A percentile compares a stretch with the other conserved stretches of the same genome.
These are phyloP conservation scores for Eilema griseolum DNA, from an alignment of 2,888 invertebrate species.

Conservation along the genomic window DNA sequence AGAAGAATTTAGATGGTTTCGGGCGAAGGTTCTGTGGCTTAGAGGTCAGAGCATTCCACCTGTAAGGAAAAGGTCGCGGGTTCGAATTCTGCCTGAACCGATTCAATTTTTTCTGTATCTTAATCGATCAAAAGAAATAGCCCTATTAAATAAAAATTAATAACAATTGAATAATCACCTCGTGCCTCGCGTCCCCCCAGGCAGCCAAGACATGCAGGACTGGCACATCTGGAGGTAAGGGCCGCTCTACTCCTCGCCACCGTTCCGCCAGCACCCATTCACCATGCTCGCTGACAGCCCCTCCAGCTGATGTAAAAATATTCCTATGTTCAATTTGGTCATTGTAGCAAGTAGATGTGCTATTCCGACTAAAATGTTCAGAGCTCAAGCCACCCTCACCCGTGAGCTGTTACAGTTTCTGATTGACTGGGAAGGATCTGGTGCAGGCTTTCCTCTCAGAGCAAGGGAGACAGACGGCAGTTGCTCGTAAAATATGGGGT, in stretches of 20 bases:
- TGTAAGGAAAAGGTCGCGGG: no score
- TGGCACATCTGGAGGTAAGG: slow-evolving; percentile 89
- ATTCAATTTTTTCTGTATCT: no score
- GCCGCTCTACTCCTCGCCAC: slow-evolving; percentile 92
- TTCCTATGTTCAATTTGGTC: background rate
- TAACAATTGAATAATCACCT: slow-evolving; percentile 59
- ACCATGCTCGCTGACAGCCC: slow-evolving; percentile 68
- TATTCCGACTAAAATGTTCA: background rate
- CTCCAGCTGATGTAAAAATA: slow-evolving; percentile 56
- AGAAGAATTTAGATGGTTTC: no score
- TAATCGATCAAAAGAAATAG: no score
- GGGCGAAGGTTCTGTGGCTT: no score
- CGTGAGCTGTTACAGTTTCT: no score
- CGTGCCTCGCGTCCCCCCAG: slow-evolving; percentile 89
- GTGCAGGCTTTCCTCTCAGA: no score
- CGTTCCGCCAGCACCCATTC: slow-evolving; percentile 92
- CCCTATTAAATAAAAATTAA: background rate
- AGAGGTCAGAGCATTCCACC: no score
- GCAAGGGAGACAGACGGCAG: no score
- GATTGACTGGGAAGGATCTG: no score
- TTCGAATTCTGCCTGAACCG: no score
- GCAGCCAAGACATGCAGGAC: slow-evolving; percentile 93
- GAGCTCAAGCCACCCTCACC: background rate
- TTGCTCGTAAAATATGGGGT: no score
- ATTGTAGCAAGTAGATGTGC: background rate